Evolutionary conservation across 2,797 vertebrate species (phyloP), one percentile per base, ranked within the genome.

Genomic region (Sarcoramphus papa): DNA sequence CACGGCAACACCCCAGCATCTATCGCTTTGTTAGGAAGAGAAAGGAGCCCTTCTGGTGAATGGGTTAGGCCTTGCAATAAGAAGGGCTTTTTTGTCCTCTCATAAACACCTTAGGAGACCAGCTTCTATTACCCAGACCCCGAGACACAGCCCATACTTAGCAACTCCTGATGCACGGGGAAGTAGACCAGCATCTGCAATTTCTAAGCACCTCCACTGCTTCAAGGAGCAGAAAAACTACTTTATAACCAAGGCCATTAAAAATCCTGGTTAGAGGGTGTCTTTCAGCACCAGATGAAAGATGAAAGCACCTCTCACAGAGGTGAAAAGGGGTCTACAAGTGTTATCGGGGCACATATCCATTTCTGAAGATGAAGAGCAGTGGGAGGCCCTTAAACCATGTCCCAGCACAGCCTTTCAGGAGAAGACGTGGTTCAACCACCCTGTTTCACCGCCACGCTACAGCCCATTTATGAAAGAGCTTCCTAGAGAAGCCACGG

Each of bases 1-100:
- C 62, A 69, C 0, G 0, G 35, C 57, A 88, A 56, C 56, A 73
- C 35, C 0, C 0, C 64, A 83, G 60, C 3, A 1, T 12, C 73
- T 28, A 27, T 4, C 1, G 0, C 56, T 51, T 77, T 37, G 22
- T 12, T 6, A 56, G 73, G 62, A 93, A 56, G 37, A 41, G 40
- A 80, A 86, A 86, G 24, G 37, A 94, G 67, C 22, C 24, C 17
- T 76, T 40, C 48, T 50, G 25, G 45, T 56, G n/a, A 74, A 30
- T 6, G 33, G 40, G 9, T 45, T 33, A 56, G 54, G n/a, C 27
- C 33, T 80, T 74, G 40, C 37, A 70, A 10, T 7, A 76, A 43
- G 7, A 22, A 85, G 33, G 4, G 35, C 1, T 5, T 12, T 37
- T 74, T 8, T 53, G 40, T 41, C 16, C 48, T 72, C n/a, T 67